These are phyloP conservation scores for Noctua janthina DNA, from an alignment of 2,888 invertebrate genomes.

Conservation along the genomic window DNA sequence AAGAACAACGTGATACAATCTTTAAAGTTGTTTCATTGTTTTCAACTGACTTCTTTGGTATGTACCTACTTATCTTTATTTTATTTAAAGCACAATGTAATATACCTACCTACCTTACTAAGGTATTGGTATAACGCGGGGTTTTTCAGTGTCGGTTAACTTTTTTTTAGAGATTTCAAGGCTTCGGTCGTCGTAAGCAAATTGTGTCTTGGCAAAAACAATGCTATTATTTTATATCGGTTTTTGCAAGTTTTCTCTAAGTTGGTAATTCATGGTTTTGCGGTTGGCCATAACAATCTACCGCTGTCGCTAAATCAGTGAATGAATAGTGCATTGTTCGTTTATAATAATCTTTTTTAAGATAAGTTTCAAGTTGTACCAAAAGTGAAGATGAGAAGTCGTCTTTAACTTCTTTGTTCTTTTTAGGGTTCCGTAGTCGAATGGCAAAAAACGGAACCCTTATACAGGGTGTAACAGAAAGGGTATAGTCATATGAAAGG, in stretches of 20 bases:
- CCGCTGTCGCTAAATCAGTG: not conserved
- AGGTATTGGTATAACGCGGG: not conserved
- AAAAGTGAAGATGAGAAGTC: too few species aligned
- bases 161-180: constrained; percentile 10
- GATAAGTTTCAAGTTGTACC: too few species aligned
- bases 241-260: not conserved
- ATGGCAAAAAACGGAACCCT: too few species aligned
- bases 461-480: too few species aligned
- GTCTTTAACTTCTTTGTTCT: too few species aligned
- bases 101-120: not conserved
- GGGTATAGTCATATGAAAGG: too few species aligned
- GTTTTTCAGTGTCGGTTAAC: not conserved
- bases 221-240: not conserved
- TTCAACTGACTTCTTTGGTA: not conserved
- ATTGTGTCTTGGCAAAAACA: not conserved
- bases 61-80: not conserved
- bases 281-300: not conserved
- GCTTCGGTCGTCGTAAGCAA: not conserved
- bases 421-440: too few species aligned
- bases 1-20: constrained; percentile 6
- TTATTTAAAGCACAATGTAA: not conserved
- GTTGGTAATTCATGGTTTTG: too few species aligned
- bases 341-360: too few species aligned
- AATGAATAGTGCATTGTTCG: too few species aligned
- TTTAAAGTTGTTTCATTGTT: not conserved